Evolutionary conservation across 2,113 vertebrate species (phyloP), one percentile per base, ranked within the genome.

Genomic region (Mesocricetus auratus): DNA sequence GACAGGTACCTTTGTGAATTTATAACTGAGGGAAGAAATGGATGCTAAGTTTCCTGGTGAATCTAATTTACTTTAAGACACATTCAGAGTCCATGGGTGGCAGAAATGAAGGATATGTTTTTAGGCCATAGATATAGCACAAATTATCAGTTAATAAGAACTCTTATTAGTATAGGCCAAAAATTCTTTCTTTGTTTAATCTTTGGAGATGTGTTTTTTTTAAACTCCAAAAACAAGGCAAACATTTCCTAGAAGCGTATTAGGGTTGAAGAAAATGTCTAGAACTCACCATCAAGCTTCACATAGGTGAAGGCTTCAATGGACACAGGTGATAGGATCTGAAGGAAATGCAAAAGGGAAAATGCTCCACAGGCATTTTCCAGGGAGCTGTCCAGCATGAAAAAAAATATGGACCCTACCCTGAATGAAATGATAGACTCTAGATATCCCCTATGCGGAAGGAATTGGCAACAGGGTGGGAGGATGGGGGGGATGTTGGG

Each of bases 1-100:
- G 83, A 90, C 58, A 53, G 83, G 96, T 93, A 74, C 96, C 96
- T 94, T 88, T 94, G 73, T 94, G 95, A 96, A 96, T 90, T 86
- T 95, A 73, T 95, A 94, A 95, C 86, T 56, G 24, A 79, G 71
- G 95, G 82, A 85, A 96, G 71, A 90, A 91, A 87, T 95, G 94
- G 92, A 97, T 97, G 94, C 88, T 93, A 71, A 77, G 50, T 78
- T 97, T 94, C 87, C 85, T 36, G 91, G 90, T 90, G 62, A 87
- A n/a, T 81, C 85, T 91, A 29, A 93, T 90, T 95, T 75, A 58
- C 93, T 89, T 91, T 79, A 75, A 96, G 69, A 93, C 21, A 81
- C 45, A 94, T 64, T 87, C 64, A n/a, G 39, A 58, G 50, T 77
- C 39, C 5, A 56, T 10, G 31, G 11, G 47, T 58, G 31, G 16